These are phyloP conservation scores for Parasteatoda tepidariorum DNA, from an alignment of 1,140 invertebrate species.

Conservation along the genomic window DNA sequence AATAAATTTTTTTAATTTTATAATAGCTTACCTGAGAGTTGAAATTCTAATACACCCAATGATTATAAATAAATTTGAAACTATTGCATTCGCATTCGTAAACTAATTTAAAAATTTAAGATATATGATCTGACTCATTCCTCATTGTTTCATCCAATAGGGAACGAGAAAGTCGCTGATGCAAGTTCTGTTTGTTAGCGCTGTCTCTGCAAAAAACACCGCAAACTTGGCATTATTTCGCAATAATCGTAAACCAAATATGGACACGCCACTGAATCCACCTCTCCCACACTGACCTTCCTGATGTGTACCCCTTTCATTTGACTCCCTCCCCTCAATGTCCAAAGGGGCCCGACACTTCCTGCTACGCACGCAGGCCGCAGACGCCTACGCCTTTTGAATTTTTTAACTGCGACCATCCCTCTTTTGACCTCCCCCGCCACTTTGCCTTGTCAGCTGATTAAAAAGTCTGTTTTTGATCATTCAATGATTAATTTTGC, in stretches of 20 bases:
- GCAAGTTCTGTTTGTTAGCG: too few relatives aligned
- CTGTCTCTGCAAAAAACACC: too few relatives aligned
- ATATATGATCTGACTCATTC: too few relatives aligned
- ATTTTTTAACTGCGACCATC: not conserved
- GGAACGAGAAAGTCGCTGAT: too few relatives aligned
- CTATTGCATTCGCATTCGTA: too few relatives aligned
- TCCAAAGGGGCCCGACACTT: slow-evolving; percentile 6
- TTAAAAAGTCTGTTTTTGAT: not conserved
- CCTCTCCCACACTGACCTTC: slow-evolving; percentile 11
- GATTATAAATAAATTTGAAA: too few relatives aligned
- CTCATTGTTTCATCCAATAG: too few relatives aligned
- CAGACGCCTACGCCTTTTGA: slow-evolving; percentile 2
- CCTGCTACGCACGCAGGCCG: not conserved
- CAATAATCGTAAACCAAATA: slow-evolving; percentile 22
- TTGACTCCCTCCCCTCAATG: not conserved
- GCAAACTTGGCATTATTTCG: too few relatives aligned
- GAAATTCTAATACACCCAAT: too few relatives aligned
- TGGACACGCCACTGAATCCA: slow-evolving; percentile 8
- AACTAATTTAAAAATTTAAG: too few relatives aligned
- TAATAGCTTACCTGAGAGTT: too few relatives aligned
- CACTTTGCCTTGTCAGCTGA: not conserved
- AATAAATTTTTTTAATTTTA: too few relatives aligned
- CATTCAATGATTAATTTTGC: not conserved
- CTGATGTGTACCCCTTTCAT: not conserved
- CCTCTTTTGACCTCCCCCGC: not conserved